Evolutionary conservation across 2,888 invertebrate genomes (phyloP).

Genomic region (Allophyes oxyacanthae): DNA sequence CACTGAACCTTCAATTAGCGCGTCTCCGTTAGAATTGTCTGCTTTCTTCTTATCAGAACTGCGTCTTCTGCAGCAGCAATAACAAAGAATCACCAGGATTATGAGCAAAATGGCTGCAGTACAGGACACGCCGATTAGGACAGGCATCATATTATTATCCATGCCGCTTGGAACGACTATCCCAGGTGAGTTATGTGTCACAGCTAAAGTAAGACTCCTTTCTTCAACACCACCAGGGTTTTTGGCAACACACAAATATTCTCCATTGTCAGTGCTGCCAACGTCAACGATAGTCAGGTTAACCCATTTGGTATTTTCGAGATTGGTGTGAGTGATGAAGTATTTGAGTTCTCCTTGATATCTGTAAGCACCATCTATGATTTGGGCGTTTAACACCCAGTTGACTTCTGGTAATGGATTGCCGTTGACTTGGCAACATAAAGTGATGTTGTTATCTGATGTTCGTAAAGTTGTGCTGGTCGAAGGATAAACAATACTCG

Average conservation of each 20-base stretch:
- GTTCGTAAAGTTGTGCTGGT: constrained; percentile 90
- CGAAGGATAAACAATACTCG: constrained; percentile 92
- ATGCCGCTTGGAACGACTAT: constrained; percentile 85
- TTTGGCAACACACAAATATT: constrained; percentile 94
- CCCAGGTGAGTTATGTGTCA: constrained; percentile 80
- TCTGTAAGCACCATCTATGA: constrained; percentile 88
- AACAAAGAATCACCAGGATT: constrained; percentile 85
- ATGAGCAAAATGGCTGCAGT: constrained; percentile 86
- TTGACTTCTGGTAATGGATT: constrained; percentile 93
- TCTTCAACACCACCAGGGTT: constrained; percentile 95
- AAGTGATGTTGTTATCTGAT: constrained; percentile 91
- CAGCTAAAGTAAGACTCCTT: constrained; percentile 91
- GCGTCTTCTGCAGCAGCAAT: constrained; percentile 89
- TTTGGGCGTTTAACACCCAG: constrained; percentile 92
- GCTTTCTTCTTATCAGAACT: constrained; percentile 89
- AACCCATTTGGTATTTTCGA: constrained; percentile 88
- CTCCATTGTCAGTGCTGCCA: constrained; percentile 91
- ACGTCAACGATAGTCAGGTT: constrained; percentile 92
- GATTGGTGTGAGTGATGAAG: constrained; percentile 70
- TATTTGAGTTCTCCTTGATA: constrained; percentile 87
- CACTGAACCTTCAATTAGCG: constrained; percentile 93
- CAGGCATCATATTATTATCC: constrained; percentile 87
- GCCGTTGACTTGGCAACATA: constrained; percentile 93
- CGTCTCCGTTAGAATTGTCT: constrained; percentile 90
- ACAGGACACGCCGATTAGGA: constrained; percentile 86